A percentile compares a stretch with the other conserved stretches of the same genome.
Evolutionary conservation across 1,140 invertebrate species (phyloP).

Genomic region (Magallana gigas): DNA sequence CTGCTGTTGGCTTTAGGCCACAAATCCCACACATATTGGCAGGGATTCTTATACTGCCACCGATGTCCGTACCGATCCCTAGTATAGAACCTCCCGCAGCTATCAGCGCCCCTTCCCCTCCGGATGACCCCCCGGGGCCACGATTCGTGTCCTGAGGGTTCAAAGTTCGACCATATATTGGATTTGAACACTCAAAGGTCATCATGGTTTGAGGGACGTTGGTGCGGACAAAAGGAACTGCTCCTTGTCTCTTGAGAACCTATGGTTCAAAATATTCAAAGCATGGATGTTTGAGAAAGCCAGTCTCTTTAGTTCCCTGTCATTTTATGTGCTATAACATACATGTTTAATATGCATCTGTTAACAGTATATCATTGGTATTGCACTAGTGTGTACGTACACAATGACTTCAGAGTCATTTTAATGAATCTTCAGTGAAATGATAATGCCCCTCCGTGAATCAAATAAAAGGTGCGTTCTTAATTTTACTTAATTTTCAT

Average conservation of each 20-base stretch:
- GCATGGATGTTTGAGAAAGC: not conserved
- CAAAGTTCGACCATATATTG: slow-evolving; percentile 79
- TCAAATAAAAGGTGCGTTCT: too few relatives aligned
- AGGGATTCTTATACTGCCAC: slow-evolving; percentile 79
- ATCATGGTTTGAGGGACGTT: slow-evolving; percentile 76
- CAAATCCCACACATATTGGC: slow-evolving; percentile 77
- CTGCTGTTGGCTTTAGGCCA: slow-evolving; percentile 77
- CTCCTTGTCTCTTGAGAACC: slow-evolving; percentile 75
- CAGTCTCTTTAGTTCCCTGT: not conserved
- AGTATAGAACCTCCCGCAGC: slow-evolving; percentile 77
- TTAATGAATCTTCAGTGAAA: too few relatives aligned
- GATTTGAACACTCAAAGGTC: slow-evolving; percentile 79
- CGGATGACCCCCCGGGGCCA: slow-evolving; percentile 78
- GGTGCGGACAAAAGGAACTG: slow-evolving; percentile 77
- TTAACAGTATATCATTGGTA: not conserved
- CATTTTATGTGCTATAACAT: not conserved
- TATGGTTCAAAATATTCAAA: slow-evolving; percentile 69
- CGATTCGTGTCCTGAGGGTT: slow-evolving; percentile 77
- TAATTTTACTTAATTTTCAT: too few relatives aligned
- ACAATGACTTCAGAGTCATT: too few relatives aligned
- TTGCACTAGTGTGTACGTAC: too few relatives aligned
- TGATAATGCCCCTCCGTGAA: too few relatives aligned
- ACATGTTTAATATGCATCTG: not conserved
- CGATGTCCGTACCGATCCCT: slow-evolving; percentile 78
- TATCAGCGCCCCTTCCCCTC: slow-evolving; percentile 78